A percentile compares a stretch with the other conserved stretches of the same genome.
These are phyloP conservation scores for Myrmophylax atrothorax DNA, from an alignment of 2,113 vertebrate species.

Conservation along the genomic window DNA sequence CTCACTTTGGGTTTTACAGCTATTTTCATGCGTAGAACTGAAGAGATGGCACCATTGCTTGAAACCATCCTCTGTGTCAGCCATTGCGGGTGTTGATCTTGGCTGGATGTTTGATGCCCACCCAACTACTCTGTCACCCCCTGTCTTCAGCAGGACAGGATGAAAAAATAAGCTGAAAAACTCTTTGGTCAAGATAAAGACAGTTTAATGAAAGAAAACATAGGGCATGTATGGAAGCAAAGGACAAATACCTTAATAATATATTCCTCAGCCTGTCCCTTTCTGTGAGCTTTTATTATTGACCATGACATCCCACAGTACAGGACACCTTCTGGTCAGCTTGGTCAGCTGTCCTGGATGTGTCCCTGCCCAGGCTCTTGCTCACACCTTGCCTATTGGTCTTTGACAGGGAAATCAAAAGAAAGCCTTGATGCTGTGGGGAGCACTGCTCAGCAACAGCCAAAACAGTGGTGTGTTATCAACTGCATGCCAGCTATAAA, in stretches of 20 bases:
- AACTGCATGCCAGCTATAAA: neutral
- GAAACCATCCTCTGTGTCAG: neutral
- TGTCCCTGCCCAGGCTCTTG: neutral
- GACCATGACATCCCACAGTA: rapidly evolving
- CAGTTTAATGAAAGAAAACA: neutral
- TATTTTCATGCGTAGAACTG: neutral
- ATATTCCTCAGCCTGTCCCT: rapidly evolving
- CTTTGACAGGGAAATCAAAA: neutral
- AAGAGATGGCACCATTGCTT: neutral
- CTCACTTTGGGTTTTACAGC: neutral
- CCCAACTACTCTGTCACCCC: neutral
- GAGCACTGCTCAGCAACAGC: neutral
- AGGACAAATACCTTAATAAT: neutral
- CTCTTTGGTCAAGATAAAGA: neutral
- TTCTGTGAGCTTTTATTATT: neutral
- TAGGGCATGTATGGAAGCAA: rapidly evolving
- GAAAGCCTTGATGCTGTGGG: neutral
- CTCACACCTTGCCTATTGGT: no score
- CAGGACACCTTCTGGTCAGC: neutral
- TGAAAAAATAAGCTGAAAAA: neutral
- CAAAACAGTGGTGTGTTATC: rapidly evolving
- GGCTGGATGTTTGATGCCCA: neutral
- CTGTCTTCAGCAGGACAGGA: neutral
- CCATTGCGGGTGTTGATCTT: neutral
- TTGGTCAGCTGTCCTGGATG: neutral